Conservation (phyloP, 2,113 vertebrate species). For the Oncorhynchus keta region DNA sequence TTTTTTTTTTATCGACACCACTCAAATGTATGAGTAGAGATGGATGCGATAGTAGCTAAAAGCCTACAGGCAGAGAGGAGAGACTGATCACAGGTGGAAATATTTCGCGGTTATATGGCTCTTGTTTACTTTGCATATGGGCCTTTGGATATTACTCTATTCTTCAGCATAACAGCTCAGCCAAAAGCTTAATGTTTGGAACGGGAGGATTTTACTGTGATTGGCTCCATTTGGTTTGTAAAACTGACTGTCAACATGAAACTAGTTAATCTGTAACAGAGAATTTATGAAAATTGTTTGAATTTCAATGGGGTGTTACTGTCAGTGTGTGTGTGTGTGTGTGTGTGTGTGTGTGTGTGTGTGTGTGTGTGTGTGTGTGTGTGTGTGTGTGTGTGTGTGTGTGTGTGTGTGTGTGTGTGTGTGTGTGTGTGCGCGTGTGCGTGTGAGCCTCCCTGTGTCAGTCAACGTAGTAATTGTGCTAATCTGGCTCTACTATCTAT, state of each 20-base stretch:
- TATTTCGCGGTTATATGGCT: too few relatives aligned
- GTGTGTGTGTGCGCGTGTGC: too few relatives aligned
- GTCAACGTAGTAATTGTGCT: background rate
- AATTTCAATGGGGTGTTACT: background rate
- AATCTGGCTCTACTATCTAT: slow-evolving; percentile 6
- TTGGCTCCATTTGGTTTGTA: background rate
- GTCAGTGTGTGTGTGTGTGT: background rate
- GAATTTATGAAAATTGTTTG: background rate
- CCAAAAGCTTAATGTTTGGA: background rate
- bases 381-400: too few relatives aligned
- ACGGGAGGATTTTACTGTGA: background rate
- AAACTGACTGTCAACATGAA: background rate
- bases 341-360: too few relatives aligned
- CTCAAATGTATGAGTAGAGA: too few relatives aligned
- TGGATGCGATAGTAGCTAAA: too few relatives aligned
- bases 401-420: background rate
- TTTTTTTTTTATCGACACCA: too few relatives aligned
- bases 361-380: background rate
- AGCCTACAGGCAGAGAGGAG: too few relatives aligned
- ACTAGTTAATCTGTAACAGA: background rate
- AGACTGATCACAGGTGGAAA: too few relatives aligned
- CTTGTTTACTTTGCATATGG: too few relatives aligned
- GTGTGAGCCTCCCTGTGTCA: background rate
- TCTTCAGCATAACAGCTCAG: too few relatives aligned
- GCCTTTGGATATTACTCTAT: too few relatives aligned